A percentile compares a stretch with the other conserved stretches of the same genome.
Conservation (phyloP, 1,140 invertebrate species). For the Stenopsyche tienmushanensis region DNA sequence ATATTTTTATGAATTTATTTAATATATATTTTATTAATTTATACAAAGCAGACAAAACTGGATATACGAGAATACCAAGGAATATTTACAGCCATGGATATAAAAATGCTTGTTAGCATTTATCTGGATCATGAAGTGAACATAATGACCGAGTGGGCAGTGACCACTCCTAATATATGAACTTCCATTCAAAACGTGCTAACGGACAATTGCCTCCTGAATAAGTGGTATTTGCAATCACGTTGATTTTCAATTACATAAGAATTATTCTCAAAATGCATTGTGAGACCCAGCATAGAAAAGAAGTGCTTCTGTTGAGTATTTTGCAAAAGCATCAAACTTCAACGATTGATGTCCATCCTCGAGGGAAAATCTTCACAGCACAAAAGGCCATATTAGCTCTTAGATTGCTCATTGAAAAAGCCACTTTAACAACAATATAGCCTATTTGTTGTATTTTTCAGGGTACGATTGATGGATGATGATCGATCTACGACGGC, state of each 20-base stretch:
- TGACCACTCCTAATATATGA: not conserved
- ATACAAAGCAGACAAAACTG: too few relatives aligned
- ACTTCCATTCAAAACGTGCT: slow-evolving; percentile 10
- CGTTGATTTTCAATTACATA: too few relatives aligned
- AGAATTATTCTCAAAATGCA: too few relatives aligned
- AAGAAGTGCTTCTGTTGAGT: too few relatives aligned
- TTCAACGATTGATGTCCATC: not conserved
- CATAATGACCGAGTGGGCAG: slow-evolving; percentile 25
- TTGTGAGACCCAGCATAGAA: too few relatives aligned
- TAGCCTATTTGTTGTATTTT: not conserved
- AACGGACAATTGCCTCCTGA: not conserved
- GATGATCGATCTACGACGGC: slow-evolving; percentile 28
- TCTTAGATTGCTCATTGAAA: slow-evolving; percentile 13
- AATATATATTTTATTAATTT: too few relatives aligned
- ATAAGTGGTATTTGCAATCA: not conserved
- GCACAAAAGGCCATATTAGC: slow-evolving; percentile 18
- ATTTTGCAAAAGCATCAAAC: too few relatives aligned
- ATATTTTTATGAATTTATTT: too few relatives aligned
- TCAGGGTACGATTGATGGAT: slow-evolving; percentile 20
- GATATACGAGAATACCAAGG: too few relatives aligned
- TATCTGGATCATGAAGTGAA: slow-evolving; percentile 17
- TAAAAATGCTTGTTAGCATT: not conserved
- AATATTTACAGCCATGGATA: too few relatives aligned
- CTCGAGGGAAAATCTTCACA: not conserved
- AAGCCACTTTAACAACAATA: slow-evolving; percentile 7